Evolutionary conservation across 2,888 invertebrate genomes (phyloP).

Genomic region (Lissocephala sabroskyi): DNA sequence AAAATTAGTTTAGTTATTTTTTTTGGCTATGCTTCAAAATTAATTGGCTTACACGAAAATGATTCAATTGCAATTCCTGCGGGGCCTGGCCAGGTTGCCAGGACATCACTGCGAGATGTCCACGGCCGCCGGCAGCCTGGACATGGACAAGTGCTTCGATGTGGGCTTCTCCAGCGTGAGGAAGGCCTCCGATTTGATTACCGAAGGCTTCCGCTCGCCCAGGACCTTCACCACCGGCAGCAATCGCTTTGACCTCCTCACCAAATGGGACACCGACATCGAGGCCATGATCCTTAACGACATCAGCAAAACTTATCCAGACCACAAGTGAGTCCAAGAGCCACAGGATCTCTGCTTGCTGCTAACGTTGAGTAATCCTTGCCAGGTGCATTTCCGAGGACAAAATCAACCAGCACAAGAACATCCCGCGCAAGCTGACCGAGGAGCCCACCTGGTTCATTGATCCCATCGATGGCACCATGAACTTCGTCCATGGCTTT

Average conservation of each 20-base stretch:
- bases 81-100: too few relatives aligned
- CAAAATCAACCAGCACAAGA: neutral
- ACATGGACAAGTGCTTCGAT: slow-evolving; percentile 78
- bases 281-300: slow-evolving; percentile 86
- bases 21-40: too few relatives aligned
- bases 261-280: slow-evolving; percentile 92
- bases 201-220: too few relatives aligned
- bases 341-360: too few relatives aligned
- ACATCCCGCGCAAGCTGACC: neutral
- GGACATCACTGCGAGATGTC: too few relatives aligned
- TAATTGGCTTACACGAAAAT: too few relatives aligned
- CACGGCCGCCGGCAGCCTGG: too few relatives aligned
- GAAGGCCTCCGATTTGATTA: slow-evolving; percentile 74
- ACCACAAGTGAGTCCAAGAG: slow-evolving; percentile 79
- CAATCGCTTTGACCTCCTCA: slow-evolving; percentile 77
- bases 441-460: slow-evolving; percentile 93
- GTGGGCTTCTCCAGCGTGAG: slow-evolving; percentile 77
- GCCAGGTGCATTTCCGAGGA: too few relatives aligned
- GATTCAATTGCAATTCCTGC: too few relatives aligned
- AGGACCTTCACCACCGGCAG: too few relatives aligned
- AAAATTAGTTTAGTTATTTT: too few relatives aligned
- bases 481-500: slow-evolving; percentile 96
- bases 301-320: slow-evolving; percentile 79
- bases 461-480: slow-evolving; percentile 98
- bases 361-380: neutral